Base-by-base conservation (phyloP, 1,140 invertebrate genomes). In the Papilio glaucus region DNA sequence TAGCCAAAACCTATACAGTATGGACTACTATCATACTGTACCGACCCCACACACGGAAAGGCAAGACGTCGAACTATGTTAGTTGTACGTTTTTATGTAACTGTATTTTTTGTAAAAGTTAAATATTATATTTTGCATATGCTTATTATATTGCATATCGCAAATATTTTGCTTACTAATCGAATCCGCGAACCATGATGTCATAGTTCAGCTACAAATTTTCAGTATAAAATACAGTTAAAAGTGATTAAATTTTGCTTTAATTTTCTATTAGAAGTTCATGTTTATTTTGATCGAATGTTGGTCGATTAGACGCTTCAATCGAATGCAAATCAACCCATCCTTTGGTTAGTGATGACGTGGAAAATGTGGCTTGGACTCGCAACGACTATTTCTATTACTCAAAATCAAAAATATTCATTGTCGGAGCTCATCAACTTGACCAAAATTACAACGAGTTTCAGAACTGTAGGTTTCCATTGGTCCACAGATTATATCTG, bases 341-440 rank as follows among this genome's bases (percentile, higher is more conserved):
- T 45, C 21, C 21, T 68, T 45, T 68, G 65, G 75, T 75, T 74
- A 79, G 74, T 49, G 38, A 79, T 76, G 73, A 75, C 41, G 73
- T 65, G 73, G 72, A 63, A 76, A 79, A 77, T 78, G 73, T 72
- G 75, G 77, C 74, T 71, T 76, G 57, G 37, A 75, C 67, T 72
- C 45, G 53, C 72, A 67, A 33, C 29, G 72, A 72, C 24, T 45
- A 68, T 68, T 81, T 76, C 65, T 75, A 72, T 81, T 69, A 77
- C 74, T 81, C 75, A 81, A 78, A 75, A 76, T 45, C 70, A 72
- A 77, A 73, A 49, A 74, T 78, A 78, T 78, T 77, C 73, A 75
- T 57, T 41, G 10, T 39, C 21, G 37, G 24, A 71, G 38, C 37
- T 79, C 71, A 79, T 79, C 72, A 71, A 74, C 72, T 29, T 72